Conservation (phyloP, 2,113 vertebrate species). For the Tapirus terrestris region DNA sequence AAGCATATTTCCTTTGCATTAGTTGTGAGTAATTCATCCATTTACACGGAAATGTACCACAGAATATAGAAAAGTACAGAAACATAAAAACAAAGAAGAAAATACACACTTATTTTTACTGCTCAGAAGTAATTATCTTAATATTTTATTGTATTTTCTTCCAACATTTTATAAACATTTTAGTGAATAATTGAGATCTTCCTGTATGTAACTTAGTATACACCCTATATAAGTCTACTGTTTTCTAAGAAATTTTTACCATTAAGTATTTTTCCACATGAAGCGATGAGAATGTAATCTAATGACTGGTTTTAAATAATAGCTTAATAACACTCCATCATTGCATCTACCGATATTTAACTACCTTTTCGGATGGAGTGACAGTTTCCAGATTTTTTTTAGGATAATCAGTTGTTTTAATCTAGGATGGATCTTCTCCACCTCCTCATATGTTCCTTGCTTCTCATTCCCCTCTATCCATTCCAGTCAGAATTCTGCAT, state of each 20-base stretch:
- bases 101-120: neutral
- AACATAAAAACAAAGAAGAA: neutral
- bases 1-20: too few relatives aligned
- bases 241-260: neutral
- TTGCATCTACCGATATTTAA: too few relatives aligned
- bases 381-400: neutral
- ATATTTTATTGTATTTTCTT: neutral
- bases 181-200: neutral
- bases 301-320: too few relatives aligned
- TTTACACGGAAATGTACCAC: neutral
- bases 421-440: neutral
- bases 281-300: too few relatives aligned
- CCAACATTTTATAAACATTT: neutral
- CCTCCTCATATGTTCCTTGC: too few relatives aligned
- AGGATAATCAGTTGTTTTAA: too few relatives aligned
- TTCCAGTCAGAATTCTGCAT: neutral
- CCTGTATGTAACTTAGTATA: too few relatives aligned
- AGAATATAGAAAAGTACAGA: too few relatives aligned
- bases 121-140: neutral
- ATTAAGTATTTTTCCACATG: neutral
- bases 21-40: neutral
- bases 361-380: neutral
- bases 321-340: neutral
- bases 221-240: neutral
- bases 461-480: neutral